Percentiles rank a stretch among this genome's conserved stretches.
Evolutionary conservation across 1,140 invertebrate genomes (phyloP).

Genomic region (Eurosta solidaginis): DNA sequence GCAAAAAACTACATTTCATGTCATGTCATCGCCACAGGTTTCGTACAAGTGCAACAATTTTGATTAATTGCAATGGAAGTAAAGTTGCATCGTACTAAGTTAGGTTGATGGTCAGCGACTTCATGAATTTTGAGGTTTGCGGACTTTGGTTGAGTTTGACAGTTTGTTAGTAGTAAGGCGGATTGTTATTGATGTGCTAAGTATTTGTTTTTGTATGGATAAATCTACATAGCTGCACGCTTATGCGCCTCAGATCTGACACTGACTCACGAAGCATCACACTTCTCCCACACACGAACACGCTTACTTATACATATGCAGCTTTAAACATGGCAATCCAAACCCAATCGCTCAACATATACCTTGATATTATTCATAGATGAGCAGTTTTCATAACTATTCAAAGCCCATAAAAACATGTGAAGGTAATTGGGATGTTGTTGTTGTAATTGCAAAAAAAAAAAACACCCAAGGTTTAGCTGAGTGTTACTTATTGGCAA

Average conservation of each 20-base stretch:
- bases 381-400: too few relatives aligned
- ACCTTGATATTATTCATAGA: too few relatives aligned
- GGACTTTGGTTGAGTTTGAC: not conserved
- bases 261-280: not conserved
- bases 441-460: too few relatives aligned
- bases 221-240: not conserved
- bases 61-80: slow-evolving; percentile 16
- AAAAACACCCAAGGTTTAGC: too few relatives aligned
- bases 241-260: not conserved
- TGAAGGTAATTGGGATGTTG: too few relatives aligned
- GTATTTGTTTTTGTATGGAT: not conserved
- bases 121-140: not conserved
- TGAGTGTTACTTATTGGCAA: too few relatives aligned
- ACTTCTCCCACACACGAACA: not conserved
- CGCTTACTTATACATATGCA: too few relatives aligned
- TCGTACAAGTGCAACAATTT: not conserved
- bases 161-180: too few relatives aligned
- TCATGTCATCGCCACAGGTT: slow-evolving; percentile 14
- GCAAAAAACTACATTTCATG: slow-evolving; percentile 6
- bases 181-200: not conserved
- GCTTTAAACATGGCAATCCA: not conserved
- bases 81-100: not conserved
- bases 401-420: too few relatives aligned
- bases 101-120: not conserved
- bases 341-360: not conserved